Base-by-base conservation (phyloP, 2,888 invertebrate species). In the Drosophila siamana region DNA sequence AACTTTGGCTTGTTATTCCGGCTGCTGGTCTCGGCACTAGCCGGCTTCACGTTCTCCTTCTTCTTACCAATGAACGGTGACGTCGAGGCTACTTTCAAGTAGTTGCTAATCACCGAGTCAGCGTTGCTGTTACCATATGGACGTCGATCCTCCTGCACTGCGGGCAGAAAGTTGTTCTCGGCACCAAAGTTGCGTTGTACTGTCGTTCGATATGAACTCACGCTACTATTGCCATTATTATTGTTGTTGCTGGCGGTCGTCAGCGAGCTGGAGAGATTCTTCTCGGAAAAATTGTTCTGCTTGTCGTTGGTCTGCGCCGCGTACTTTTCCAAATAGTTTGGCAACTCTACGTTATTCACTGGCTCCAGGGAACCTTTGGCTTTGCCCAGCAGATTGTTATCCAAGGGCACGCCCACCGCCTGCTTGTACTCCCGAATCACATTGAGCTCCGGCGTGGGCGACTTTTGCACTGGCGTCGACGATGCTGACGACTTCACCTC, bases 351-450 rank as follows among this genome's bases (percentile, higher is more conserved):
- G 40, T 91, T 90, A 33, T 90, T 91, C 0, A 89, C 19, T 6
- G 73, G 61, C 28, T 74, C 71, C 9, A 63, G 22, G 2, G 19
- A 1, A 0, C 48, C 38, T 15, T 75, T 74, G 4, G 33, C 84
- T 57, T 87, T 90, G 7, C 80, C 78, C 4, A 82, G 69, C 0
- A 84, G 69, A 28, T 89, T 44, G 24, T 6, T 84, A 16, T 90
- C 90, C 40, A 89, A 46, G 15, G 87, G 73, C 41, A 36, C 80
- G 0, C 83, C 89, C 16, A 91, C 83, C 0, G 78, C 88, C 70
- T 89, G 90, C 65, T 91, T 92, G 60, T 91, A 91, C 51, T 91
- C 90, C 5, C 90, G 72, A n/a, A 92, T 91, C 4, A 92, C 92
- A 52, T 88, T 82, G 4, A 89, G 74, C 38, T 90, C 91, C 4